These are phyloP conservation scores for Ctenochaetus hawaiiensis DNA, from an alignment of 2,797 vertebrate genomes.

Conservation along the genomic window DNA sequence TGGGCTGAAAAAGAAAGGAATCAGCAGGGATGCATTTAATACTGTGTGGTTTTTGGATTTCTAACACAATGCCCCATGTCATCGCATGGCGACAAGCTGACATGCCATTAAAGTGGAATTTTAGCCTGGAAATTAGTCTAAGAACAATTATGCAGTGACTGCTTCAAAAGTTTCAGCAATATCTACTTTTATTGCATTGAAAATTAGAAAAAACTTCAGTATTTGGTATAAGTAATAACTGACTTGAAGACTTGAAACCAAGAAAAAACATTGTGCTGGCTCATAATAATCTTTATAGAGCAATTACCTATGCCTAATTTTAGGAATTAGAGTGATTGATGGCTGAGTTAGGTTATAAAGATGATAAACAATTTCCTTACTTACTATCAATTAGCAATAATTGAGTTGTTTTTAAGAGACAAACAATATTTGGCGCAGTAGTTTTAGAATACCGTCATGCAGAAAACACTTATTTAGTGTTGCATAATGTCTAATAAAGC, in stretches of 20 bases:
- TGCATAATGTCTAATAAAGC: too few species aligned
- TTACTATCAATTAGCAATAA: too few species aligned
- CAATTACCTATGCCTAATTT: too few species aligned
- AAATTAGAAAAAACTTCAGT: background rate
- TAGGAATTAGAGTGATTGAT: too few species aligned
- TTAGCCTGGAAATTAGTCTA: background rate
- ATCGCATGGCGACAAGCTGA: background rate
- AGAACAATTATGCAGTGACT: background rate
- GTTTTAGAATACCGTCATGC: too few species aligned
- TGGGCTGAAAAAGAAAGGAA: conserved; percentile 36
- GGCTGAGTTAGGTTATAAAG: too few species aligned
- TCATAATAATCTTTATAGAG: too few species aligned
- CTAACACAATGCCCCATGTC: conserved; percentile 4
- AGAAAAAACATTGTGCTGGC: too few species aligned
- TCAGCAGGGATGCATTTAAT: conserved; percentile 31
- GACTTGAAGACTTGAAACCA: background rate
- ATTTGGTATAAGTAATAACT: background rate
- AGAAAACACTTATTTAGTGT: too few species aligned
- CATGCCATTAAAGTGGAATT: conserved; percentile 13
- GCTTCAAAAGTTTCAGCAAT: conserved; percentile 1
- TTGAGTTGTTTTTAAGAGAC: too few species aligned
- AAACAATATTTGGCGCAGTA: too few species aligned
- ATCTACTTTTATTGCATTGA: background rate
- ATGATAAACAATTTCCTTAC: too few species aligned
- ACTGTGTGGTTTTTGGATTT: conserved; percentile 16